phyloP scores from a whole-genome alignment of 2,113 vertebrate genomes.

The Bubo blakistoni region DNA sequence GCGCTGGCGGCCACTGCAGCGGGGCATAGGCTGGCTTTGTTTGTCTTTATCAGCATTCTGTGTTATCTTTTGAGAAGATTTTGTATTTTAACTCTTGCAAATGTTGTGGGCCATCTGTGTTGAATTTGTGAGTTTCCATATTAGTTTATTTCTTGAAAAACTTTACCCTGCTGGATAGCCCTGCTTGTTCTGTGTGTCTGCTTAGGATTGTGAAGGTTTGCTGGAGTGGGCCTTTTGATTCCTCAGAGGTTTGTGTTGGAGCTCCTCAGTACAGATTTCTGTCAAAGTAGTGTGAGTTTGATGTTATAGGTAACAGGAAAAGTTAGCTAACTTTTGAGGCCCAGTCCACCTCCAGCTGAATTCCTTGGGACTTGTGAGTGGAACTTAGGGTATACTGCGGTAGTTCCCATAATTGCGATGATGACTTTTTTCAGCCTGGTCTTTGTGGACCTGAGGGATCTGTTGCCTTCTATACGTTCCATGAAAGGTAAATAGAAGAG shows the following conservation, averaged over 20 bases:
- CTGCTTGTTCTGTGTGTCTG: accelerated
- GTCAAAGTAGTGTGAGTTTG: background rate
- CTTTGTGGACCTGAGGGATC: background rate
- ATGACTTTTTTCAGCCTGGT: background rate
- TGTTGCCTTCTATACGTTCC: background rate
- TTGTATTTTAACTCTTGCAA: background rate
- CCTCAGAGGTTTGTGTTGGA: background rate
- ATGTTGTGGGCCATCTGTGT: background rate
- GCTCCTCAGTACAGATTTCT: background rate
- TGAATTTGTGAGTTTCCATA: background rate
- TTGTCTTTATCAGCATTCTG: background rate
- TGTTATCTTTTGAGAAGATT: background rate
- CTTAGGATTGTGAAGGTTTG: background rate
- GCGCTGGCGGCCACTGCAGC: background rate
- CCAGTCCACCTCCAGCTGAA: background rate
- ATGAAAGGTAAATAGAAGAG: background rate
- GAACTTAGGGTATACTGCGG: background rate
- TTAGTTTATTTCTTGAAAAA: background rate
- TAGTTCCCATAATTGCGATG: background rate
- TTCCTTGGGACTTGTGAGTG: background rate
- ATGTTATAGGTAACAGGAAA: background rate
- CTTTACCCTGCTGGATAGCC: background rate
- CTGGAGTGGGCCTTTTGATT: background rate
- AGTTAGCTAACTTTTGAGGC: background rate
- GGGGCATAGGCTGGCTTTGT: background rate